Evolutionary conservation across 2,888 invertebrate species (phyloP), one percentile per base, ranked within the genome.

Genomic region (Clostera curtula): DNA sequence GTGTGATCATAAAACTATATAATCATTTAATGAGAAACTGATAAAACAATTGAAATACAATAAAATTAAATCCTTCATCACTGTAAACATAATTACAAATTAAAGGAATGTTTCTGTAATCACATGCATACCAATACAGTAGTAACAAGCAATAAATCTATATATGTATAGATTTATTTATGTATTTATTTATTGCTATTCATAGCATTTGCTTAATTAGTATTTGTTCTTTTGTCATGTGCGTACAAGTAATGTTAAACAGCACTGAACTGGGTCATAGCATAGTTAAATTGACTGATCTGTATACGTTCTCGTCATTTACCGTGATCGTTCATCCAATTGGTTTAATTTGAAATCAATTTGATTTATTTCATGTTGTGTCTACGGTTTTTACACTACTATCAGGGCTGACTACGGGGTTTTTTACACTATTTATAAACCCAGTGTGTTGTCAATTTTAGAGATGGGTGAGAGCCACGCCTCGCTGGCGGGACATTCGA

Each of bases 381-480:
- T 7, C 3, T 3, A 18, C 18, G 18, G 18, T 5, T 18, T 18
- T 7, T n/a, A n/a, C n/a, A n/a, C n/a, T n/a, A n/a, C n/a, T n/a
- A n/a, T n/a, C n/a, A n/a, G n/a, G n/a, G n/a, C n/a, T n/a, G n/a
- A n/a, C n/a, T n/a, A n/a, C n/a, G n/a, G n/a, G n/a, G n/a, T n/a
- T n/a, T n/a, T n/a, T n/a, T n/a, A n/a, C n/a, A n/a, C n/a, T n/a
- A n/a, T n/a, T n/a, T n/a, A n/a, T n/a, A n/a, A n/a, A n/a, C n/a
- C n/a, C n/a, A n/a, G n/a, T n/a, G 31, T 43, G 41, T 45, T 45
- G 41, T 44, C 45, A 43, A 27, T 33, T 23, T 26, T 18, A 19
- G 12, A 6, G 26, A 27, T 41, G 29, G 27, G 38, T 32, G 38
- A 35, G 22, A 31, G 32, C 16, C 25, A 16, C 15, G 29, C 5